phyloP scores from a whole-genome alignment of 2,888 invertebrate species.

The Erebia palarica region DNA sequence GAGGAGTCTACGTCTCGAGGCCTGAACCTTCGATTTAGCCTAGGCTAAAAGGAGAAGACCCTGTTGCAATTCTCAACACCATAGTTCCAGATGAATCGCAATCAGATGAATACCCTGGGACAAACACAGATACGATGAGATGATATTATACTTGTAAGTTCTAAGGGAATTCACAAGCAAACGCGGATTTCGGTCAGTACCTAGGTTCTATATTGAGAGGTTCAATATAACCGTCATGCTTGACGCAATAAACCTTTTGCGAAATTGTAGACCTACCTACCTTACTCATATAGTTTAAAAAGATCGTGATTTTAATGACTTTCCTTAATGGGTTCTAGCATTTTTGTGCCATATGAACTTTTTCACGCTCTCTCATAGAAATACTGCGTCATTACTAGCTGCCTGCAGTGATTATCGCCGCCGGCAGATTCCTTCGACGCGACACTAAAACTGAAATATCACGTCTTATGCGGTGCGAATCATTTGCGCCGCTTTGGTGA shows the following conservation, averaged over 20 bases:
- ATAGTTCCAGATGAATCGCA: too few relatives aligned
- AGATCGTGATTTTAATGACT: background rate
- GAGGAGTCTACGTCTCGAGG: too few relatives aligned
- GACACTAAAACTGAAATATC: slow-evolving; percentile 63
- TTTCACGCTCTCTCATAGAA: background rate
- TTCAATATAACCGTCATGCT: too few relatives aligned
- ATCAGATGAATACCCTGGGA: too few relatives aligned
- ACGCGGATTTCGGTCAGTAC: too few relatives aligned
- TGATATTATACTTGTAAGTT: too few relatives aligned
- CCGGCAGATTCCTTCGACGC: slow-evolving; percentile 75
- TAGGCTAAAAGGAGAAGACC: too few relatives aligned
- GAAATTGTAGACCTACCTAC: background rate
- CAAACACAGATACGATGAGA: too few relatives aligned
- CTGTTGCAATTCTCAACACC: too few relatives aligned
- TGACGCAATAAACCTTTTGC: background rate
- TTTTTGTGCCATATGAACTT: background rate
- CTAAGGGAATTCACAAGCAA: too few relatives aligned
- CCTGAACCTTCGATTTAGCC: too few relatives aligned
- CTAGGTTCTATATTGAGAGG: too few relatives aligned
- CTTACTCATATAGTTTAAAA: background rate
- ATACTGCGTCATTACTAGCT: slow-evolving; percentile 72
- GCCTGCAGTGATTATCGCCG: slow-evolving; percentile 59
- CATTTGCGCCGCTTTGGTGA: slow-evolving; percentile 51
- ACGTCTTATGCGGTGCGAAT: slow-evolving; percentile 48
- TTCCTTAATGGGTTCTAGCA: background rate